Evolutionary conservation across 1,140 invertebrate species (phyloP).

Genomic region (Microplitis demolitor): DNA sequence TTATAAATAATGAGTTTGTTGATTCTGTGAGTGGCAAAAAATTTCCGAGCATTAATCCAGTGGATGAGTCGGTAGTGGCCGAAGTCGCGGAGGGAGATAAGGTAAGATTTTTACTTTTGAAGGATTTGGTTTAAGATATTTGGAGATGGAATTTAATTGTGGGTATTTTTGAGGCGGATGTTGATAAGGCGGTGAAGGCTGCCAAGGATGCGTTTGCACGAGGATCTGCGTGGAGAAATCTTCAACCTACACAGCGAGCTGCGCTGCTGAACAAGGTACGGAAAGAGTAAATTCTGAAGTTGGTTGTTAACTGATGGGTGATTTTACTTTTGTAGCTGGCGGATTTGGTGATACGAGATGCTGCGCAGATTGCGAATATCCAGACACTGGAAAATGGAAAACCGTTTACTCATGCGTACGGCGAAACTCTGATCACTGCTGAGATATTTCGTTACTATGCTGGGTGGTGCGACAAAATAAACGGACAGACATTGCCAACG

Average conservation of each 20-base stretch:
- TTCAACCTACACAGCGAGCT: slow-evolving; percentile 74
- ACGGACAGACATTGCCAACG: slow-evolving; percentile 84
- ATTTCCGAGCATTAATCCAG: slow-evolving; percentile 63
- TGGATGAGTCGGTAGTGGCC: slow-evolving; percentile 49
- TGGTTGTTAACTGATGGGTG: too few species aligned
- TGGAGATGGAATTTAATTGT: not conserved
- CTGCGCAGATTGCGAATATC: slow-evolving; percentile 71
- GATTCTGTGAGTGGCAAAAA: slow-evolving; percentile 60
- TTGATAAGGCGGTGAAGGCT: slow-evolving; percentile 64
- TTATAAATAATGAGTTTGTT: slow-evolving; percentile 73
- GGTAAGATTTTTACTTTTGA: slow-evolving; percentile 32
- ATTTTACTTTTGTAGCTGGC: slow-evolving; percentile 64
- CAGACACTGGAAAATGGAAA: slow-evolving; percentile 92
- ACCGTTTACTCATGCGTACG: slow-evolving; percentile 67
- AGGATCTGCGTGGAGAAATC: slow-evolving; percentile 70
- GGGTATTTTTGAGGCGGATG: slow-evolving; percentile 50
- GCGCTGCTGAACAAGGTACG: slow-evolving; percentile 60
- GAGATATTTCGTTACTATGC: slow-evolving; percentile 82
- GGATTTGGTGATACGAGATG: slow-evolving; percentile 77
- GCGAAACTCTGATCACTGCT: slow-evolving; percentile 68
- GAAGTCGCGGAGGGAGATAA: slow-evolving; percentile 65
- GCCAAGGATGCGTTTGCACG: slow-evolving; percentile 65
- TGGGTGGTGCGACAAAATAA: slow-evolving; percentile 90
- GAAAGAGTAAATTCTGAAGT: too few species aligned
- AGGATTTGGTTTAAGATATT: not conserved